A percentile compares a stretch with the other conserved stretches of the same genome.
Conservation (phyloP, 2,797 vertebrate genomes). For the Pampus argenteus region DNA sequence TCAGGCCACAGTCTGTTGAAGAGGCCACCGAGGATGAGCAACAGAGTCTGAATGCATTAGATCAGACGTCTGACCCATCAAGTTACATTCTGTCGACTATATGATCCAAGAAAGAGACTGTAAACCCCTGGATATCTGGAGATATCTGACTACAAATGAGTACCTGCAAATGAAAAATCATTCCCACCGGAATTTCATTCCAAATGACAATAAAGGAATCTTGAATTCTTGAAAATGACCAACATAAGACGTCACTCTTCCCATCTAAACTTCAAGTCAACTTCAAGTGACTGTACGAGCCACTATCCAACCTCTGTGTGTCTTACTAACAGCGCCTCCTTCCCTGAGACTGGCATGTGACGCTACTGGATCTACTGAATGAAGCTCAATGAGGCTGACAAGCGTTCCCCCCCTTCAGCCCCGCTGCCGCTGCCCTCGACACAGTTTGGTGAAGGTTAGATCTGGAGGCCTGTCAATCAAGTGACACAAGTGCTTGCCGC, state of each 20-base stretch:
- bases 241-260: slow-evolving; percentile 8
- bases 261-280: slow-evolving; percentile 9
- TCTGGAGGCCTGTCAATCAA: slow-evolving; percentile 81
- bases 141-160: no score
- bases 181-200: no score
- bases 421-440: slow-evolving; percentile 70
- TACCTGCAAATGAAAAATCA: no score
- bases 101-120: no score
- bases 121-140: no score
- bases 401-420: slow-evolving; percentile 68
- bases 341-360: slow-evolving; percentile 73
- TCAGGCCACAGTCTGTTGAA: background rate
- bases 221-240: background rate
- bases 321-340: slow-evolving; percentile 46
- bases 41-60: no score
- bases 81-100: no score
- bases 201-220: no score
- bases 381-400: slow-evolving; percentile 80
- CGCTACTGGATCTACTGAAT: slow-evolving; percentile 61
- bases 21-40: no score
- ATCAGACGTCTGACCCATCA: no score
- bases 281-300: slow-evolving; percentile 15
- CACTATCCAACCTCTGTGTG: slow-evolving; percentile 36
- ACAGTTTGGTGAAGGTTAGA: slow-evolving; percentile 81
- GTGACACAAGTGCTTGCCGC: slow-evolving; percentile 75